Base-by-base conservation (phyloP, 2,888 invertebrate genomes). In the Conomelus anceps region DNA sequence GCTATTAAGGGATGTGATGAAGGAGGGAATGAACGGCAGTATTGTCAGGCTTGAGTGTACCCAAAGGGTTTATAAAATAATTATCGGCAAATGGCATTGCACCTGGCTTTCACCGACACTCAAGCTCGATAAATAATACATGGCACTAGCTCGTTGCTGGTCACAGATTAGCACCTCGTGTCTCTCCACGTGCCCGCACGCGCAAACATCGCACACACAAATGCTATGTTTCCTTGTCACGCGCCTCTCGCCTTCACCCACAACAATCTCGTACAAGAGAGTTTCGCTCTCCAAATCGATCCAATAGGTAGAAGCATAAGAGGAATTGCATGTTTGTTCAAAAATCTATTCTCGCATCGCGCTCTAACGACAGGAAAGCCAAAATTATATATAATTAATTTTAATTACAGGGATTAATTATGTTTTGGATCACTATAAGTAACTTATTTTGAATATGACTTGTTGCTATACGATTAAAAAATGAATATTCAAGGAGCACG, bases 51-150 rank as follows among this genome's bases (percentile, higher is more conserved):
- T 22, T 86, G 86, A 86, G 86, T 86, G 86, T 86, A 86, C 86
- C 86, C 86, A 86, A 29, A 86, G 86, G 86, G 86, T 86, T 86
- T 86, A 86, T 86, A 86, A 86, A 86, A 86, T 86, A 86, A 86
- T 86, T 86, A 86, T 86, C 86, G 86, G 86, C 86, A 23, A 86
- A 86, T 86, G 86, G 86, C 86, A 86, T 86, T 86, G 26, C 86
- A 86, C 86, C 86, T 86, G 86, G 86, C 86, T 86, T 86, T 86
- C 86, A 86, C 86, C 86, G 26, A 86, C 86, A 86, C 86, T 86
- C 86, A 86, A 24, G 86, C 86, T 86, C 86, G 86, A 86, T 86
- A 86, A 86, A 86, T 86, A 86, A 86, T 86, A 86, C 86, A 86
- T 86, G 29, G 22, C 86, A 86, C 86, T 86, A 86, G 26, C 86